phyloP scores from a whole-genome alignment of 37 sponge, comb jelly and placozoan species.

The Theonella swinhoei region DNA sequence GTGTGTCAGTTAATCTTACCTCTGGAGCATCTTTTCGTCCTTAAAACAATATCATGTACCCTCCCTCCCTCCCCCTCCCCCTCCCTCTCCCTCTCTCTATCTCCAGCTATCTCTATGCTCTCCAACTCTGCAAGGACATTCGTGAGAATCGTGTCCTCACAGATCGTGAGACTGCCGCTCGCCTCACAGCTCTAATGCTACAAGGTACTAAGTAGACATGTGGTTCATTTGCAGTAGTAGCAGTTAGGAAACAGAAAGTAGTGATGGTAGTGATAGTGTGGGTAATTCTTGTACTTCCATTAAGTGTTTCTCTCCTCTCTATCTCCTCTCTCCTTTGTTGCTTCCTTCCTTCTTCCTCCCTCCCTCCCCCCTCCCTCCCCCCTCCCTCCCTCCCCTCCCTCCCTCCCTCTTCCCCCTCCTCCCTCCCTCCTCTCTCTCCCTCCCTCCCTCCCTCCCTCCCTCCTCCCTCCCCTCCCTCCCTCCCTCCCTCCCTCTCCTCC shows the following conservation, averaged over 20 bases:
- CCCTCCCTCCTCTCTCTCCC: constrained; percentile 18
- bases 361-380: constrained; percentile 6
- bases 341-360: constrained; percentile 8
- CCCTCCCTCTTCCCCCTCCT: constrained; percentile 31
- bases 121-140: constrained; percentile 78
- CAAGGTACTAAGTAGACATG: constrained; percentile 38
- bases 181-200: constrained; percentile 69
- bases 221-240: not conserved
- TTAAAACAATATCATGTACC: too few relatives aligned
- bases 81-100: not conserved
- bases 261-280: not conserved
- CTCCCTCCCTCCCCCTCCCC: not conserved
- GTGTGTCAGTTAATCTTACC: too few relatives aligned
- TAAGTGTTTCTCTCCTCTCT: not conserved
- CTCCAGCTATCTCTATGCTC: constrained; percentile 62
- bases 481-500: constrained; percentile 17
- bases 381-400: constrained; percentile 1
- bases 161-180: constrained; percentile 51
- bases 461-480: constrained; percentile 3
- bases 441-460: constrained; percentile 34
- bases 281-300: not conserved
- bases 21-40: too few relatives aligned
- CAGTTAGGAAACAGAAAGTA: not conserved
- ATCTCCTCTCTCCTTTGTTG: not conserved
- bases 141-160: constrained; percentile 42